Evolutionary conservation across 2,113 vertebrate genomes (phyloP).

Genomic region (Lampris megalopsis): DNA sequence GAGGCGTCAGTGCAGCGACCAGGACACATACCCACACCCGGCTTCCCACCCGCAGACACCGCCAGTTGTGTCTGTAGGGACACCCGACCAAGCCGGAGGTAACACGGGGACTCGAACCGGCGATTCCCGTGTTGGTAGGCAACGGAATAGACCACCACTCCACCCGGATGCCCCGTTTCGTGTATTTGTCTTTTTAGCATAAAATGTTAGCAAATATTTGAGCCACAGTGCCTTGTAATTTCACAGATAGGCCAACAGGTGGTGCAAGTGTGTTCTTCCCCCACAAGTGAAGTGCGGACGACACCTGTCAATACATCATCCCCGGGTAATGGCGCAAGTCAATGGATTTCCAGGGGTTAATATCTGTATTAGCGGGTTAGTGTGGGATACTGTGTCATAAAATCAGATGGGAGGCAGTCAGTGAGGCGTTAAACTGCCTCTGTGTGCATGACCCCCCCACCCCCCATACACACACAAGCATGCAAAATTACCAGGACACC

Average conservation of each 20-base stretch:
- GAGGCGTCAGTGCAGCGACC: too few species aligned
- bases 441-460: slow-evolving; percentile 8
- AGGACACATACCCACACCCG: too few species aligned
- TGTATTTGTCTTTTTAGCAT: neutral
- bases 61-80: too few species aligned
- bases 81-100: too few species aligned
- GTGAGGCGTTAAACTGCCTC: slow-evolving; percentile 19
- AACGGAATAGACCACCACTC: too few species aligned
- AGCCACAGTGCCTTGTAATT: slow-evolving; percentile 9
- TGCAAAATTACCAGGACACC: slow-evolving; percentile 55
- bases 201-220: neutral
- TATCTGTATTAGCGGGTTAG: slow-evolving; percentile 28
- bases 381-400: slow-evolving; percentile 49
- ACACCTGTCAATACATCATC: slow-evolving; percentile 19
- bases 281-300: too few species aligned
- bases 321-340: neutral
- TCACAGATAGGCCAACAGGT: slow-evolving; percentile 46
- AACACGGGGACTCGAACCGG: too few species aligned
- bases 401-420: slow-evolving; percentile 37
- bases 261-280: slow-evolving; percentile 17
- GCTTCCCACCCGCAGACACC: too few species aligned
- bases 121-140: too few species aligned
- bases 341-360: neutral
- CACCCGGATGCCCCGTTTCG: too few species aligned
- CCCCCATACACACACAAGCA: too few species aligned